These are phyloP conservation scores for Drosophila planitibia DNA, from an alignment of 2,888 invertebrate genomes.

Conservation along the genomic window DNA sequence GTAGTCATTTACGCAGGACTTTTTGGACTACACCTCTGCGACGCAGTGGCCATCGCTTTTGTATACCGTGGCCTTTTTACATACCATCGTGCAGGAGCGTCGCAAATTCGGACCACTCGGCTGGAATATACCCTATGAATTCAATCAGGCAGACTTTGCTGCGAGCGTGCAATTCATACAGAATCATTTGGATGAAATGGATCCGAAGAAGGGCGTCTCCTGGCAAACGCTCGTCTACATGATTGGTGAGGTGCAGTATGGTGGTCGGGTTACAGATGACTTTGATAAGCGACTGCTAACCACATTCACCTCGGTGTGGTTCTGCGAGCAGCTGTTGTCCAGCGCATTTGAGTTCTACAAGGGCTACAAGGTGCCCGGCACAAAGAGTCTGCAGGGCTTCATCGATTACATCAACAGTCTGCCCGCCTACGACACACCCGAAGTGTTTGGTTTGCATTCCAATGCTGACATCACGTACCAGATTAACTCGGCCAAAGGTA, in stretches of 20 bases:
- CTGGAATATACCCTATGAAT: slow-evolving; percentile 99
- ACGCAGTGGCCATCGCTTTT: slow-evolving; percentile 97
- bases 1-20: slow-evolving; percentile 89
- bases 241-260: slow-evolving; percentile 96
- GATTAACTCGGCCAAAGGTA: slow-evolving; percentile 96
- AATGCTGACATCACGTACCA: slow-evolving; percentile 99
- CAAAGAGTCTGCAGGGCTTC: slow-evolving; percentile 92
- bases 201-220: slow-evolving; percentile 97
- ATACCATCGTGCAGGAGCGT: slow-evolving; percentile 97
- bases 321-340: slow-evolving; percentile 94
- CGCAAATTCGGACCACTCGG: slow-evolving; percentile 98
- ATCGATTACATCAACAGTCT: slow-evolving; percentile 94
- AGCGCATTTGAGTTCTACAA: slow-evolving; percentile 97
- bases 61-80: slow-evolving; percentile 97
- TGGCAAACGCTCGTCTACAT: slow-evolving; percentile 99
- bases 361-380: slow-evolving; percentile 95
- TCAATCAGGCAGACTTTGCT: slow-evolving; percentile 96
- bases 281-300: slow-evolving; percentile 97
- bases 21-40: slow-evolving; percentile 95
- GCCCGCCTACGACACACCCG: slow-evolving; percentile 94
- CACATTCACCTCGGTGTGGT: slow-evolving; percentile 98
- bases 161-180: slow-evolving; percentile 98
- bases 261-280: slow-evolving; percentile 98
- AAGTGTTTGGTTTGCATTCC: slow-evolving; percentile 97
- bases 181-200: slow-evolving; percentile 98